Conservation (phyloP, 2,797 vertebrate genomes). For the Valencia hispanica region DNA sequence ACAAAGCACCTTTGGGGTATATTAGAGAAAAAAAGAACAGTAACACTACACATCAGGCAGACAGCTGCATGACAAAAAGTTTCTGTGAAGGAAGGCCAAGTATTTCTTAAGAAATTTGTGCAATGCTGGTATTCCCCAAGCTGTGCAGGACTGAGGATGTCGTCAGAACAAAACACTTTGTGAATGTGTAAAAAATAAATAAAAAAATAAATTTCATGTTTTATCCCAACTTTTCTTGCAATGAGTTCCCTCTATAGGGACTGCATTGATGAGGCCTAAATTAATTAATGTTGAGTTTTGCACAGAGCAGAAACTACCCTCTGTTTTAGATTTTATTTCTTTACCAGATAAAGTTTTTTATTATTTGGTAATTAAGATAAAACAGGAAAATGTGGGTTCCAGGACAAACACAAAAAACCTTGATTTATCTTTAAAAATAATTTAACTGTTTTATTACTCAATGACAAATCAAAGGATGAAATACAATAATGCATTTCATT, state of each 20-base stretch:
- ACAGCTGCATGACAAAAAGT: neutral
- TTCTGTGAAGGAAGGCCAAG: slow-evolving; percentile 3
- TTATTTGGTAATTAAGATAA: neutral
- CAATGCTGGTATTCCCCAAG: neutral
- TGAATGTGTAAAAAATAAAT: neutral
- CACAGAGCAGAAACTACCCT: neutral
- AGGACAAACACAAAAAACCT: neutral
- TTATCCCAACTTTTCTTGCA: neutral
- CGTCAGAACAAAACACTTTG: neutral
- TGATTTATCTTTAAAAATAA: neutral
- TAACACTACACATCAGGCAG: neutral
- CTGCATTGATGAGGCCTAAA: neutral
- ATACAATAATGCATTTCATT: neutral
- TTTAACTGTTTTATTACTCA: neutral
- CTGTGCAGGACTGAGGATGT: neutral
- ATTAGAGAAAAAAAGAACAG: neutral
- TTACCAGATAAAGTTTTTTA: neutral
- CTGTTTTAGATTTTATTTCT: neutral
- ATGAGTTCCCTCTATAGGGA: neutral
- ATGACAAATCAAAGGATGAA: neutral
- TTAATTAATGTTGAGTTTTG: neutral
- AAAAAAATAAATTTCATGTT: neutral
- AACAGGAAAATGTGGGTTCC: neutral
- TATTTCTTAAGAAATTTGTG: slow-evolving; percentile 8
- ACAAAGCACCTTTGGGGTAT: neutral